Percentiles rank a stretch among this genome's conserved stretches.
Evolutionary conservation across 2,797 vertebrate species (phyloP).

Genomic region (Sebastes goodei): DNA sequence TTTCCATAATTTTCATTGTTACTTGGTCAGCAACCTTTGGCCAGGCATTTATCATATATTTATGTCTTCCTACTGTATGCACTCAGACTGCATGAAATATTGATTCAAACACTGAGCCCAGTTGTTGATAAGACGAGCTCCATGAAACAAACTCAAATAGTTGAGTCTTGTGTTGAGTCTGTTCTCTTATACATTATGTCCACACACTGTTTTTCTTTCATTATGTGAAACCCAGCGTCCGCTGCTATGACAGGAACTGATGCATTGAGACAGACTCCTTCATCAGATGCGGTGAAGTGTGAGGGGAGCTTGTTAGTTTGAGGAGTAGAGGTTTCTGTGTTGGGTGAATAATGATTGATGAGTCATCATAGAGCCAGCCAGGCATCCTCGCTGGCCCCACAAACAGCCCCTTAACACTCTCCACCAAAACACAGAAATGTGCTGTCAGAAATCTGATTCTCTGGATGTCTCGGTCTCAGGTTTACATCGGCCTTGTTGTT

Average conservation of each 20-base stretch:
- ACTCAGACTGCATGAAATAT: background rate
- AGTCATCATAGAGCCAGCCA: slow-evolving; percentile 32
- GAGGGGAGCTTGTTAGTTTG: slow-evolving; percentile 45
- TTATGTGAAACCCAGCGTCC: background rate
- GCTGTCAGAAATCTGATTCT: slow-evolving; percentile 1
- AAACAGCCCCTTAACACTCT: background rate
- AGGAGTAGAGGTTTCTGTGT: slow-evolving; percentile 30
- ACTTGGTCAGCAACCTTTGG: background rate
- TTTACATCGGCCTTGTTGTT: background rate
- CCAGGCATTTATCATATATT: background rate
- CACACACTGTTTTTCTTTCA: slow-evolving; percentile 3
- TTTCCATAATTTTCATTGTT: background rate
- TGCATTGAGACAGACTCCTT: slow-evolving; percentile 46
- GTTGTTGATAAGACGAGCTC: background rate
- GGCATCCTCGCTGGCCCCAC: background rate
- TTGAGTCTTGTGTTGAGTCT: background rate
- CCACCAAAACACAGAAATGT: background rate
- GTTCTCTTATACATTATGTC: background rate
- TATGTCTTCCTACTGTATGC: background rate
- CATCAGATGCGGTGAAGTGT: slow-evolving; percentile 27
- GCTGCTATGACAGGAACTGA: slow-evolving; percentile 27
- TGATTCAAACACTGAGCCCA: background rate
- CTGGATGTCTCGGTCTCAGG: background rate
- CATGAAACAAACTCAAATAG: background rate
- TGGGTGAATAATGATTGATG: slow-evolving; percentile 53